phyloP scores from a whole-genome alignment of 2,888 invertebrate species.

The Eupithecia subumbrata region DNA sequence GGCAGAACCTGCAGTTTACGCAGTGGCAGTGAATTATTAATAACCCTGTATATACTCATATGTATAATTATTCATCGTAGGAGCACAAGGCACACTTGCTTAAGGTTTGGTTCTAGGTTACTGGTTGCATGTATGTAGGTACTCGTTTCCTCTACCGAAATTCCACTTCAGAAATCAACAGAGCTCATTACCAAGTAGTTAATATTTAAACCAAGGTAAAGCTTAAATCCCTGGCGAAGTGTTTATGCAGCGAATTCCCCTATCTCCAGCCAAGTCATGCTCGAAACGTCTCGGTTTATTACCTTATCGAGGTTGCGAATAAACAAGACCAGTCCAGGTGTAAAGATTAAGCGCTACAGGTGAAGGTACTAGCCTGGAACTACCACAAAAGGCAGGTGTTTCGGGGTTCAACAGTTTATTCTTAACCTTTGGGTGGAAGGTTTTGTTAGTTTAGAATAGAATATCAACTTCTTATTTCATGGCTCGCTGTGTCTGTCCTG shows the following conservation, averaged over 20 bases:
- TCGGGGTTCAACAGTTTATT: too few relatives aligned
- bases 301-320: neutral
- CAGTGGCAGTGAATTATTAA: too few relatives aligned
- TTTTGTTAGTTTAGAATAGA: too few relatives aligned
- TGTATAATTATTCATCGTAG: too few relatives aligned
- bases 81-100: too few relatives aligned
- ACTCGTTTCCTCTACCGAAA: neutral
- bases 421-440: too few relatives aligned
- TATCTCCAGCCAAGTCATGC: neutral
- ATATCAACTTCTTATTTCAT: too few relatives aligned
- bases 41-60: too few relatives aligned
- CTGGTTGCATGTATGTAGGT: neutral
- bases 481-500: too few relatives aligned
- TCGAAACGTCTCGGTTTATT: neutral
- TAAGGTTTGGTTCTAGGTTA: too few relatives aligned
- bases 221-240: conserved; percentile 2
- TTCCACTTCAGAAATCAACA: neutral
- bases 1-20: too few relatives aligned
- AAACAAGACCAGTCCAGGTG: neutral
- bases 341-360: neutral
- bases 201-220: conserved; percentile 11
- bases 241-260: conserved; percentile 7
- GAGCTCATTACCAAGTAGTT: neutral
- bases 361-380: neutral
- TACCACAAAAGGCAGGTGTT: too few relatives aligned